These are phyloP conservation scores for Batillaria attramentaria DNA, from an alignment of 1,140 invertebrate species.

Conservation along the genomic window DNA sequence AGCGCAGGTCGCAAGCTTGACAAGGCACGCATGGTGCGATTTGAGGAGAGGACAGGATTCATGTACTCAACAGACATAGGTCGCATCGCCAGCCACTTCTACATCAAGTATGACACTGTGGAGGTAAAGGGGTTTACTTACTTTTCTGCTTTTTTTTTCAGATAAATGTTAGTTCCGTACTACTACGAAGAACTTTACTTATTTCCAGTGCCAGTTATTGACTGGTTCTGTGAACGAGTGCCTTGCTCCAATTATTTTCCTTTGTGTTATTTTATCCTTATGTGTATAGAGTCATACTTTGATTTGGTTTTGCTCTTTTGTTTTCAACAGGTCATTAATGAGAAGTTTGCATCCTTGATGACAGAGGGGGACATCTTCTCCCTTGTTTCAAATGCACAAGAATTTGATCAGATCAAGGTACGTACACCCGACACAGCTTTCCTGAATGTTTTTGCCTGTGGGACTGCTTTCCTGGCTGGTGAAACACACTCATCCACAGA, in stretches of 20 bases:
- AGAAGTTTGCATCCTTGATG: constrained; percentile 83
- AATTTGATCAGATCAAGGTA: constrained; percentile 97
- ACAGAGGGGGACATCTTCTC: constrained; percentile 88
- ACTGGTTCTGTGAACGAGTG: too few relatives aligned
- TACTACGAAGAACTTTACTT: too few relatives aligned
- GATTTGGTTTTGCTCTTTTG: background rate
- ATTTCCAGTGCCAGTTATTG: too few relatives aligned
- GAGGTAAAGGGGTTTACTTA: constrained; percentile 77
- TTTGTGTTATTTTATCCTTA: background rate
- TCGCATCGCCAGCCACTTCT: constrained; percentile 96
- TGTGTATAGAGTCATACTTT: background rate
- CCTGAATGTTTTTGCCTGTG: too few relatives aligned
- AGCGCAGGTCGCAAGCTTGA: constrained; percentile 88
- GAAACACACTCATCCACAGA: too few relatives aligned
- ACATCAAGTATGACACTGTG: constrained; percentile 97
- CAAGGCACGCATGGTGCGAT: constrained; percentile 95
- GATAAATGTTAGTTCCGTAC: too few relatives aligned
- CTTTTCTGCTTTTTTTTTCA: too few relatives aligned
- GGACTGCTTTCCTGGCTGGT: too few relatives aligned
- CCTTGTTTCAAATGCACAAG: constrained; percentile 91
- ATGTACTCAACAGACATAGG: constrained; percentile 89
- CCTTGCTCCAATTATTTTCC: too few relatives aligned
- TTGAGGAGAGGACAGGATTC: constrained; percentile 86
- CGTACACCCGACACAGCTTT: too few relatives aligned
- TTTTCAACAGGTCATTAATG: constrained; percentile 67